These are phyloP conservation scores for Enteromius argenteus DNA, from an alignment of 2,797 vertebrate species.

Conservation along the genomic window DNA sequence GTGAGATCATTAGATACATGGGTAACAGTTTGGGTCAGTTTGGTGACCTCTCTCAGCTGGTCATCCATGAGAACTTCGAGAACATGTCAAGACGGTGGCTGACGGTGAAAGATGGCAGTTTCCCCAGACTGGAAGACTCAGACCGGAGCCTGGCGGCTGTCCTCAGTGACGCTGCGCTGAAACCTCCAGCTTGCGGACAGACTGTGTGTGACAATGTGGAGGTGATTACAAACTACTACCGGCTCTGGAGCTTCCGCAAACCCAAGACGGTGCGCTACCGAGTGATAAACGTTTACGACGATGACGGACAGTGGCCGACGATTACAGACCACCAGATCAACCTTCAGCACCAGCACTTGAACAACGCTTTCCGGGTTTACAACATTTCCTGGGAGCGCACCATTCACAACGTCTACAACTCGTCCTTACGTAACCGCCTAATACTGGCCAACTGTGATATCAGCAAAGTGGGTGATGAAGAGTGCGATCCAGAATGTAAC, in stretches of 20 bases:
- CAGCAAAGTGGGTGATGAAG: conserved; percentile 91
- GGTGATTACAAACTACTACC: conserved; percentile 93
- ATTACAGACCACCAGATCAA: conserved; percentile 93
- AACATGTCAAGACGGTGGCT: conserved; percentile 89
- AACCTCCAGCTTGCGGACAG: conserved; percentile 92
- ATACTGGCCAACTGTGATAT: conserved; percentile 97
- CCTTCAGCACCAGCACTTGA: conserved; percentile 93
- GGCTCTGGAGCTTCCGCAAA: conserved; percentile 85
- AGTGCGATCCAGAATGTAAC: conserved; percentile 94
- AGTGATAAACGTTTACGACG: conserved; percentile 90
- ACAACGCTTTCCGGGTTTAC: conserved; percentile 89
- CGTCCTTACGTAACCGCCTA: conserved; percentile 89
- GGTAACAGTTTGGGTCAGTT: conserved; percentile 74
- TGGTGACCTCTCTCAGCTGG: conserved; percentile 87
- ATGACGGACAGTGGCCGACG: conserved; percentile 83
- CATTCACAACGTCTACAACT: conserved; percentile 89
- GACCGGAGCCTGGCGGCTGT: conserved; percentile 76
- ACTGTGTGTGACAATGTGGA: conserved; percentile 92
- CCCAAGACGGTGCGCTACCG: conserved; percentile 92
- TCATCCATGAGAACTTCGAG: conserved; percentile 93
- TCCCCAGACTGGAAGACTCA: conserved; percentile 76
- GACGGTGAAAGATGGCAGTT: conserved; percentile 83
- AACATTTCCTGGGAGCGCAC: conserved; percentile 98
- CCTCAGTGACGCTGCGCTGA: conserved; percentile 85
- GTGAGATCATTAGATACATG: conserved; percentile 90